These are phyloP conservation scores for Nilaparvata lugens DNA, from an alignment of 1,140 invertebrate species.

Conservation along the genomic window DNA sequence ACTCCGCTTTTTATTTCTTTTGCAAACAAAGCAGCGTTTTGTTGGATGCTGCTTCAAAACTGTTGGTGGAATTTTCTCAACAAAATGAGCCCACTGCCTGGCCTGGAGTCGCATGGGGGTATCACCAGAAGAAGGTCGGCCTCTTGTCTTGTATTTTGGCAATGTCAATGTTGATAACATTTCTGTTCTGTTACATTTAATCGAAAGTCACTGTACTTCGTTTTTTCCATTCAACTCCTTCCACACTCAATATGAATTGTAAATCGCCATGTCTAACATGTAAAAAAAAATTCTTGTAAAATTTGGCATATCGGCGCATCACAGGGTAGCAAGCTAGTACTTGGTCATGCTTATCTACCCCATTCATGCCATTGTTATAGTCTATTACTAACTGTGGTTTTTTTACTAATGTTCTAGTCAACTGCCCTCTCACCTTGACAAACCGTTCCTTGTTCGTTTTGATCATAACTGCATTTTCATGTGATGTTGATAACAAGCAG, in stretches of 20 bases:
- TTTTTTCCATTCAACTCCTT: too few relatives aligned
- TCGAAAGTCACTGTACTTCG: too few relatives aligned
- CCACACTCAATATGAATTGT: background rate
- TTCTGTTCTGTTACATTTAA: too few relatives aligned
- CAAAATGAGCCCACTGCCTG: slow-evolving; percentile 1
- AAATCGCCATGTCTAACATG: background rate
- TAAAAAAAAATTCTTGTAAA: background rate
- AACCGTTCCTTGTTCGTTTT: background rate
- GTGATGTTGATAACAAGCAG: background rate
- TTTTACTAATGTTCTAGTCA: background rate
- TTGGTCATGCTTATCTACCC: background rate
- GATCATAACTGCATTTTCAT: background rate
- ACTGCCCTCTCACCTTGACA: background rate
- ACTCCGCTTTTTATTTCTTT: background rate
- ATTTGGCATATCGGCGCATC: background rate
- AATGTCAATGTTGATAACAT: too few relatives aligned
- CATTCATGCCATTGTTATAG: background rate
- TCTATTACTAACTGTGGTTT: background rate
- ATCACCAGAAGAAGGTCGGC: background rate
- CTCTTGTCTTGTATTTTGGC: background rate
- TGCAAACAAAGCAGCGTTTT: slow-evolving; percentile 1
- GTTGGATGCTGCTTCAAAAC: background rate
- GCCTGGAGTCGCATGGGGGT: background rate
- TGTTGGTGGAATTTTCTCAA: background rate
- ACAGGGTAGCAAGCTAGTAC: background rate